Evolutionary conservation across 1,140 invertebrate species (phyloP), one percentile per base, ranked within the genome.

Genomic region (Drosophila chauvacae): DNA sequence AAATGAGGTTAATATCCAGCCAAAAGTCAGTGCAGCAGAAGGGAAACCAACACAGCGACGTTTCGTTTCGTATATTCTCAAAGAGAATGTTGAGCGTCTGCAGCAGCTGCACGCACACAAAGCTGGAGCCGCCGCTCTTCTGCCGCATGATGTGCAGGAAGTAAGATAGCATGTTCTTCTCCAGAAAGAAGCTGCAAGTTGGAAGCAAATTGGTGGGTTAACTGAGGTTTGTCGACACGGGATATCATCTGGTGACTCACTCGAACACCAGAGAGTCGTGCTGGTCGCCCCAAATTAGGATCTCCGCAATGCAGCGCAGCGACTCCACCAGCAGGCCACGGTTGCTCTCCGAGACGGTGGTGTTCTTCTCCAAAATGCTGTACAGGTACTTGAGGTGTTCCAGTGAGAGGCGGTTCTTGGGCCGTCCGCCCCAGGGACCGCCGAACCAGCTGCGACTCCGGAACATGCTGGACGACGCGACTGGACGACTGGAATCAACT

Each of bases 211-310:
- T 10, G 4, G 14, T 56, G 87, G 9, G 26, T 41, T 28, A 26
- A 55, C 4, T 2, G 37, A 26, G 53, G 2, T n/a, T 39, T 50
- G 1, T 2, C 18, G n/a, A 16, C 11, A 9, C 16, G 39, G 41
- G 58, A 59, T 20, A 75, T 95, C 6, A 20, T n/a, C n/a, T 3
- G n/a, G 7, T 0, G 9, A 81, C 97, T 96, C 95, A 99, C 98
- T 99, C 99, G 94, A 99, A 99, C 35, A 99, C 98, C 71, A 98
- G 97, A 73, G 98, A 98, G 93, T 99, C 99, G 96, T 99, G 99
- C 94, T 99, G 99, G 94, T 99, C 99, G 30, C 99, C 99, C 99
- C 99, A 99, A 92, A 99, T 99, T 11, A 99, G 94, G 92, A 99
- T 99, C 94, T 99, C 99, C 23, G 99, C 98, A 87, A 99, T 99